Evolutionary conservation across 2,113 vertebrate genomes (phyloP).

Genomic region (Tyrannus savana): DNA sequence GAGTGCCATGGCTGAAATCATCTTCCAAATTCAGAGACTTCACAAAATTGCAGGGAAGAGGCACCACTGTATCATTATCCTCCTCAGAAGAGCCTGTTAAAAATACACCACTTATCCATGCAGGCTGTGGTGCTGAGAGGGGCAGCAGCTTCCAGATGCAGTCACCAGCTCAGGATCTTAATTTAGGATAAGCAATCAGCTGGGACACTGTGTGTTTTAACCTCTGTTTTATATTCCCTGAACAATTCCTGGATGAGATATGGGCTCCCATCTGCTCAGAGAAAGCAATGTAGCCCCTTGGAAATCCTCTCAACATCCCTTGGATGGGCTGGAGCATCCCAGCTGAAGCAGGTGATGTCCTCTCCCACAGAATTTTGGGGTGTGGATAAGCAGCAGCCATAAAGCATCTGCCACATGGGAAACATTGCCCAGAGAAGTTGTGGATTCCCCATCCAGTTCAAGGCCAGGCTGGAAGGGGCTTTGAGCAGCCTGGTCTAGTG

Average conservation of each 20-base stretch:
- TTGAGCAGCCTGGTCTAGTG: neutral
- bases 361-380: accelerated
- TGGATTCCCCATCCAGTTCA: neutral
- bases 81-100: slow-evolving; percentile 5
- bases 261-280: neutral
- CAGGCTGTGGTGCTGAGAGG: neutral
- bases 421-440: neutral
- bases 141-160: neutral
- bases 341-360: neutral
- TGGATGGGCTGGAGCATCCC: neutral
- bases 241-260: neutral
- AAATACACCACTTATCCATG: neutral
- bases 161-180: neutral
- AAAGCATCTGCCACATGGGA: neutral
- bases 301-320: accelerated
- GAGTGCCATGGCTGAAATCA: slow-evolving; percentile 14
- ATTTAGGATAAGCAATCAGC: neutral
- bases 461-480: neutral
- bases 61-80: slow-evolving; percentile 10
- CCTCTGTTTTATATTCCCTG: neutral
- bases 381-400: neutral
- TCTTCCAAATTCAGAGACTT: neutral
- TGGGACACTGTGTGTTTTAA: neutral
- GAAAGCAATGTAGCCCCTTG: neutral
- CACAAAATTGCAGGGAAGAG: slow-evolving; percentile 44